Conservation (phyloP, 2,797 vertebrate genomes). For the Danio kyathit region DNA sequence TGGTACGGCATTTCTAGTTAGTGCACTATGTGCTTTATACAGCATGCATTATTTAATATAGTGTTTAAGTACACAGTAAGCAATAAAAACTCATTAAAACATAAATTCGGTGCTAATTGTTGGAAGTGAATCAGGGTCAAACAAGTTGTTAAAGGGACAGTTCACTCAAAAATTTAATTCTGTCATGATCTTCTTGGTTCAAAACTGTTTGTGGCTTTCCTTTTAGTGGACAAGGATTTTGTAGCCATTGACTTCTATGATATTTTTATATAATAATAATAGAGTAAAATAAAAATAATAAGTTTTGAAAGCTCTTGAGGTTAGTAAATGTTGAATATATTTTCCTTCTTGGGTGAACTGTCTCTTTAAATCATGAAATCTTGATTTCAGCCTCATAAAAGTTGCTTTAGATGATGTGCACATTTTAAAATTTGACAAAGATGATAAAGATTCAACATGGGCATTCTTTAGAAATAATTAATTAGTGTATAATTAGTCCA, state of each 20-base stretch:
- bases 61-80: not conserved
- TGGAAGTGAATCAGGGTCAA: not conserved
- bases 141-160: too few species aligned
- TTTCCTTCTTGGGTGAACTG: too few species aligned
- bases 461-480: not conserved
- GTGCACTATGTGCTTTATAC: not conserved
- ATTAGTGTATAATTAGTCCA: not conserved
- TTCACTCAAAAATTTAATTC: too few species aligned
- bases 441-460: not conserved
- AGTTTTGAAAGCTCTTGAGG: too few species aligned
- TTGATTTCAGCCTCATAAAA: not conserved
- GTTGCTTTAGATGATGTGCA: not conserved
- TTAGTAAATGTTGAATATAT: too few species aligned
- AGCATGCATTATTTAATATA: slow-evolving; percentile 5
- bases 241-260: too few species aligned
- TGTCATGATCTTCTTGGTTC: too few species aligned
- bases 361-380: not conserved
- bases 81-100: not conserved
- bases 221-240: too few species aligned
- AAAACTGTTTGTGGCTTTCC: too few species aligned
- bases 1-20: not conserved
- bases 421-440: not conserved
- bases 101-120: not conserved
- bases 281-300: too few species aligned
- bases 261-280: too few species aligned